Conservation (phyloP, 2,797 vertebrate genomes). For the Linurgus olivaceus region DNA sequence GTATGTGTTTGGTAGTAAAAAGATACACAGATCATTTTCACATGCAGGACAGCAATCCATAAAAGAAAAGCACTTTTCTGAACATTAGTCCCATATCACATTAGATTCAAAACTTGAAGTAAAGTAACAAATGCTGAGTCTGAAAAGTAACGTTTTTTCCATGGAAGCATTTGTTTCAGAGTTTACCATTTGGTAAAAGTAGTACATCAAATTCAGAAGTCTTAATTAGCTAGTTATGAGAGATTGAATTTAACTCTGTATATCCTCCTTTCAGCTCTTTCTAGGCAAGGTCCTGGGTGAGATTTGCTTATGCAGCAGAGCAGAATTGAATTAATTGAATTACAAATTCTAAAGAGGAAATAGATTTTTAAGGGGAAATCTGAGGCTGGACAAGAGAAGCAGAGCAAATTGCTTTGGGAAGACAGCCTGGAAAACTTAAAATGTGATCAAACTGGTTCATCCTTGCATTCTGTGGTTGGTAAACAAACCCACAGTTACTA, state of each 20-base stretch:
- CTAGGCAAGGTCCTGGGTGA: neutral
- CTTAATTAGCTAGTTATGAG: neutral
- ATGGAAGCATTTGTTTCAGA: neutral
- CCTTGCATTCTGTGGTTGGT: neutral
- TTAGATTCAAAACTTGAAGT: neutral
- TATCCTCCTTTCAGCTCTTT: neutral
- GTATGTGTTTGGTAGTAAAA: accelerated
- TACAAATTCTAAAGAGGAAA: neutral
- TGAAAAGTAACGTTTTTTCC: neutral
- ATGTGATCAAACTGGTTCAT: neutral
- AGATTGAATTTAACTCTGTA: neutral
- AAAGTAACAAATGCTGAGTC: neutral
- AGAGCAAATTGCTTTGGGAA: neutral
- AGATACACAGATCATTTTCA: neutral
- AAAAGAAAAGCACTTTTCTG: neutral
- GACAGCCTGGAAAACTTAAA: neutral
- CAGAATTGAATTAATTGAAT: neutral
- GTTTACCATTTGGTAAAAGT: neutral
- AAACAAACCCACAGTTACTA: neutral
- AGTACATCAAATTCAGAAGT: neutral
- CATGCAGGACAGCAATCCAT: neutral
- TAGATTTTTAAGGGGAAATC: neutral
- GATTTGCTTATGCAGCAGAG: neutral
- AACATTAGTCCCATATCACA: neutral
- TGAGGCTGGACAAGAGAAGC: neutral